phyloP scores from a whole-genome alignment of 2,113 vertebrate genomes.

The Chionodraco myersi region DNA sequence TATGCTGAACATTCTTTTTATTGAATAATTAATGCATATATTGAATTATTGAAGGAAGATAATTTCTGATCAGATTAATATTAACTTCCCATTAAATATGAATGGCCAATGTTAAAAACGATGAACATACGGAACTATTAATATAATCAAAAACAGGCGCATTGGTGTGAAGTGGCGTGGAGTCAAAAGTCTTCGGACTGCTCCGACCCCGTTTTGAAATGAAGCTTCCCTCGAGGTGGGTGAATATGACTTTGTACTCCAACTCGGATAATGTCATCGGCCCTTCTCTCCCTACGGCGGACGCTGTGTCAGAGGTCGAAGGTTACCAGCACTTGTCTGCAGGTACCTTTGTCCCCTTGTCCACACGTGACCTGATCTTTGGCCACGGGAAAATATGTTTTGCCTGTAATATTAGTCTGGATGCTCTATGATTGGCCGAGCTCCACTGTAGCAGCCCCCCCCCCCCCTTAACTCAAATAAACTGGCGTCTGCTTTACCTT shows the following conservation, averaged over 20 bases:
- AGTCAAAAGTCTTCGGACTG: slow-evolving; percentile 40
- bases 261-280: slow-evolving; percentile 54
- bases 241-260: slow-evolving; percentile 57
- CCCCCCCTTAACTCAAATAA: slow-evolving; percentile 22
- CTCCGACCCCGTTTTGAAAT: slow-evolving; percentile 35
- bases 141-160: slow-evolving; percentile 78
- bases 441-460: slow-evolving; percentile 18
- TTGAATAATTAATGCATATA: slow-evolving; percentile 81
- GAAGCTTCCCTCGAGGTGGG: slow-evolving; percentile 52
- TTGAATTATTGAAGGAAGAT: slow-evolving; percentile 83
- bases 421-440: slow-evolving; percentile 54
- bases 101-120: slow-evolving; percentile 69
- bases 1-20: slow-evolving; percentile 75
- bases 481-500: slow-evolving; percentile 2
- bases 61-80: slow-evolving; percentile 86
- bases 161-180: slow-evolving; percentile 23
- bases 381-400: slow-evolving; percentile 58
- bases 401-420: slow-evolving; percentile 51
- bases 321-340: slow-evolving; percentile 41
- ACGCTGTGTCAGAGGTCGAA: slow-evolving; percentile 25
- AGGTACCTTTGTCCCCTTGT: slow-evolving; percentile 62
- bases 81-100: slow-evolving; percentile 83
- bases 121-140: slow-evolving; percentile 74
- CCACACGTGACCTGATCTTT: slow-evolving; percentile 50
- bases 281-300: slow-evolving; percentile 55